Percentiles rank a stretch among this genome's conserved stretches.
phyloP scores from a whole-genome alignment of 2,797 vertebrate genomes.

The Pangasius krempfi region DNA sequence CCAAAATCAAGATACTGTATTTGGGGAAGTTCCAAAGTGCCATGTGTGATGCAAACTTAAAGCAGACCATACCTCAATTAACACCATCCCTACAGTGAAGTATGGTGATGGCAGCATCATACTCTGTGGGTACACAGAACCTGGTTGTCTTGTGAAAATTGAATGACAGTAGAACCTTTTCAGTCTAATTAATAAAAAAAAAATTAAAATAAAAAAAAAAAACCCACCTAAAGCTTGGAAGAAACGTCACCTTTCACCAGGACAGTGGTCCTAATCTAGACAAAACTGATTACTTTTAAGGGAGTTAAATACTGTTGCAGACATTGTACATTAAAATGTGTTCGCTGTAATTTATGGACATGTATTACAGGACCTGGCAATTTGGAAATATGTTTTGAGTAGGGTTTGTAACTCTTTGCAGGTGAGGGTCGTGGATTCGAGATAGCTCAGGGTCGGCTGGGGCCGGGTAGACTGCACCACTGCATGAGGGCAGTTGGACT shows the following conservation, averaged over 20 bases:
- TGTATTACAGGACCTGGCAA: neutral
- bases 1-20: neutral
- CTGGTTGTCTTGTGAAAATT: no score
- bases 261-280: neutral
- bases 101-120: no score
- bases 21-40: neutral
- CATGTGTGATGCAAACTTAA: no score
- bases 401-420: conserved; percentile 56
- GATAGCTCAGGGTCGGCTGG: conserved; percentile 89
- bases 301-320: neutral
- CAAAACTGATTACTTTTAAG: neutral
- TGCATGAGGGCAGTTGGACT: conserved; percentile 88
- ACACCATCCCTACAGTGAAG: no score
- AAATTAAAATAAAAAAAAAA: neutral
- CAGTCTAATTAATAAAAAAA: neutral
- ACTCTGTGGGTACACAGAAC: no score
- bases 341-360: neutral
- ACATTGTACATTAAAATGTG: neutral
- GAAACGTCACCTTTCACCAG: neutral
- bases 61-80: neutral
- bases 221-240: neutral
- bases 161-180: neutral
- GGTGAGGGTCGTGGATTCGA: conserved; percentile 93
- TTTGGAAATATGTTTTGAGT: neutral
- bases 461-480: conserved; percentile 91